Evolutionary conservation across 2,888 invertebrate species (phyloP).

Genomic region (Carabus problematicus): DNA sequence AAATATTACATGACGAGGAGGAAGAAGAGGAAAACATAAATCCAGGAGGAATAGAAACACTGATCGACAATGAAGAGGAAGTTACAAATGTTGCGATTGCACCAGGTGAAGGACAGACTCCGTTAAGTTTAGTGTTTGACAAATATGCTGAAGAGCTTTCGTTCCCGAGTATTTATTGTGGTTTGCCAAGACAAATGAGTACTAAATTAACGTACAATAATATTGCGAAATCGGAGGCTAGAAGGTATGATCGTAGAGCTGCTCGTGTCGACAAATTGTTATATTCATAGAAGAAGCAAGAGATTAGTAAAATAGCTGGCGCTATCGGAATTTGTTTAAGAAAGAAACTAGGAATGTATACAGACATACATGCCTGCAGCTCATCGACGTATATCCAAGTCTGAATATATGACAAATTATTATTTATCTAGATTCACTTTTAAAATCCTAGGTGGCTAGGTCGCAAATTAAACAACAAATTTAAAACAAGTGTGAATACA

Average conservation of each 20-base stretch:
- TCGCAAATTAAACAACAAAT: too few relatives aligned
- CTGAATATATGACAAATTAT: too few relatives aligned
- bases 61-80: slow-evolving; percentile 40
- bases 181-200: slow-evolving; percentile 43
- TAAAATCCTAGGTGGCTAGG: too few relatives aligned
- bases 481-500: too few relatives aligned
- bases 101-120: slow-evolving; percentile 45
- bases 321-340: slow-evolving; percentile 45
- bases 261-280: slow-evolving; percentile 46
- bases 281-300: slow-evolving; percentile 44
- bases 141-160: slow-evolving; percentile 44
- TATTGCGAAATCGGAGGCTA: slow-evolving; percentile 45
- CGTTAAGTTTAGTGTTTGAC: slow-evolving; percentile 45
- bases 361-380: slow-evolving; percentile 42
- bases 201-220: slow-evolving; percentile 44
- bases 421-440: too few relatives aligned
- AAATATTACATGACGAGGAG: not conserved
- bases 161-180: slow-evolving; percentile 45
- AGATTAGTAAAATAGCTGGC: slow-evolving; percentile 33
- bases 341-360: slow-evolving; percentile 44
- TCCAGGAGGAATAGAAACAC: slow-evolving; percentile 45
- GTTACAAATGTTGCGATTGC: slow-evolving; percentile 42
- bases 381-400: too few relatives aligned
- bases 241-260: slow-evolving; percentile 45
- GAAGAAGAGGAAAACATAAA: slow-evolving; percentile 34